Percentiles rank a stretch among this genome's conserved stretches.
Evolutionary conservation across 1,140 invertebrate species (phyloP).

Genomic region (Trichoplusia ni): DNA sequence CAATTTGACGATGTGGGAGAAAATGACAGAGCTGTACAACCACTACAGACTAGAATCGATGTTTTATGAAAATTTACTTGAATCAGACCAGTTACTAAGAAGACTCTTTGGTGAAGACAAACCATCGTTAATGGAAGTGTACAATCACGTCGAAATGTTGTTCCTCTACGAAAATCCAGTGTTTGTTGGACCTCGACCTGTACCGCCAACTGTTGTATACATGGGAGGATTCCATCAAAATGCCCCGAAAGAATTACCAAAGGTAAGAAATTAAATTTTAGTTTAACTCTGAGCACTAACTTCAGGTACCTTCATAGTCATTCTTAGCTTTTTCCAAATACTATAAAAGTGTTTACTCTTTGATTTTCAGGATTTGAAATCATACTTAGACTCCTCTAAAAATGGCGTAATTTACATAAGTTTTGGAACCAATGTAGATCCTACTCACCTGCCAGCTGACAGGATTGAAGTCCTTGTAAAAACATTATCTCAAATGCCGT

Average conservation of each 20-base stretch:
- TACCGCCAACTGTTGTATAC: constrained; percentile 75
- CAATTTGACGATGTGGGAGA: constrained; percentile 48
- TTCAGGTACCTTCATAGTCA: too few species aligned
- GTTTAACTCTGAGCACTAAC: too few species aligned
- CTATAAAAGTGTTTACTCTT: too few species aligned
- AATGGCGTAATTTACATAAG: constrained; percentile 76
- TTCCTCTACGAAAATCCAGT: constrained; percentile 79
- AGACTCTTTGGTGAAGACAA: constrained; percentile 67
- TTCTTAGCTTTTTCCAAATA: too few species aligned
- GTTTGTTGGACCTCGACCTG: constrained; percentile 71
- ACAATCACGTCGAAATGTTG: constrained; percentile 78
- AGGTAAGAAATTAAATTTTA: constrained; percentile 45
- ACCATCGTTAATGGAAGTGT: constrained; percentile 68
- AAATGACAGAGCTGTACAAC: constrained; percentile 49
- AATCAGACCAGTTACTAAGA: constrained; percentile 30
- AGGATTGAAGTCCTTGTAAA: constrained; percentile 48
- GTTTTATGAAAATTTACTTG: not conserved
- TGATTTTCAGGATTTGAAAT: constrained; percentile 40
- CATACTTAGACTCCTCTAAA: constrained; percentile 40
- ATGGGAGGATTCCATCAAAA: constrained; percentile 79
- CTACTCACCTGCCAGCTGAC: constrained; percentile 58
- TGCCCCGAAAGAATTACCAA: constrained; percentile 55
- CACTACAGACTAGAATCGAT: not conserved
- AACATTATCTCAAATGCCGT: constrained; percentile 66
- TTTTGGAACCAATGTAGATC: constrained; percentile 76